Evolutionary conservation across 2,797 vertebrate genomes (phyloP), one percentile per base, ranked within the genome.

Genomic region (Eulemur albifrons): DNA sequence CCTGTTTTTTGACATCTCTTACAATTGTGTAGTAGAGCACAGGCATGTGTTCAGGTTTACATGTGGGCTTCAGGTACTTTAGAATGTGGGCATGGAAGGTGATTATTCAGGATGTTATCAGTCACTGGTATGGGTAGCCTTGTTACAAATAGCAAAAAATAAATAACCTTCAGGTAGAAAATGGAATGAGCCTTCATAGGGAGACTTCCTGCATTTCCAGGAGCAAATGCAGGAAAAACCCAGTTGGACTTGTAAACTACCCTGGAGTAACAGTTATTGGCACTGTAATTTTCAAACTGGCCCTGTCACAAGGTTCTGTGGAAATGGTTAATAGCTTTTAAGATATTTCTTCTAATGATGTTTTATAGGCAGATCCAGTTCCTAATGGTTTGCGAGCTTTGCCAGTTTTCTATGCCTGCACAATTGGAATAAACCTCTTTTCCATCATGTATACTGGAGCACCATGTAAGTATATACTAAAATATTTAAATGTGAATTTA

Each of bases 361-460:
- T 98, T 82, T 97, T 97, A 30, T 98, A 99, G 99, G 98, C 97
- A 4, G 99, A 99, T 97, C 99, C 99, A 1, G 99, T 99, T 82
- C 99, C 99, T 83, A 99, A 99, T 0, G 99, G 99, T 91, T 98
- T 99, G 93, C 98, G 98, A 98, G 99, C 99, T 72, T 97, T 99
- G 93, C 99, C 99, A 0, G 0, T 99, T 96, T 99, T 99, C 99
- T 99, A 99, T 30, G 99, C 99, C 83, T 98, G 99, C 97, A 99
- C 99, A 0, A 97, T 99, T 98, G 99, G 99, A 52, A 99, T 99
- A 98, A 99, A 99, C 98, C 98, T 99, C 63, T 99, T 99, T 98
- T 99, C 99, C 97, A 99, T 99, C 98, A 99, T 99, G 99, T 99
- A 99, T 90, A 99, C 99, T 1, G 99, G 99, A 85, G 99, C 99